Evolutionary conservation across 2,797 vertebrate genomes (phyloP).

Genomic region (Hoplostethus mediterraneus): DNA sequence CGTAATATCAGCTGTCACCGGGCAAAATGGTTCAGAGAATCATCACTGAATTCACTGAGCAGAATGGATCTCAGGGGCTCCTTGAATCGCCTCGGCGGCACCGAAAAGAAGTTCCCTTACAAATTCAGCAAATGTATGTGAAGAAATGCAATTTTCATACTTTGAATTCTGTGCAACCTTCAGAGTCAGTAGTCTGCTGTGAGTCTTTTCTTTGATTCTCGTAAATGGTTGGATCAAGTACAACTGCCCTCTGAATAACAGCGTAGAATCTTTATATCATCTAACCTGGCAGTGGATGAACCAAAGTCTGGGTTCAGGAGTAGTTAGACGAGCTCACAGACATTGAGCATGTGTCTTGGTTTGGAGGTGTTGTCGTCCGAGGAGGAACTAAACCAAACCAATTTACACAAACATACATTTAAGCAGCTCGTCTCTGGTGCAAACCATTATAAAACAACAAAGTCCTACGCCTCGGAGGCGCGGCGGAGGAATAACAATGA

Average conservation of each 20-base stretch:
- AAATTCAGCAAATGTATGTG: conserved; percentile 15
- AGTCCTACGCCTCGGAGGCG: conserved; percentile 40
- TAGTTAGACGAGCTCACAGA: too few relatives aligned
- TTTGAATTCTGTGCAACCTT: conserved; percentile 10
- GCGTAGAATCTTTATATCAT: background rate
- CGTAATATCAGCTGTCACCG: background rate
- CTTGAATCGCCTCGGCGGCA: too few relatives aligned
- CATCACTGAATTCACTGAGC: conserved; percentile 18
- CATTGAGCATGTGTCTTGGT: too few relatives aligned
- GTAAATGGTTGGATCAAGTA: background rate
- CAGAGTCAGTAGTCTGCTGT: conserved; percentile 29
- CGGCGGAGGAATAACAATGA: conserved; percentile 59
- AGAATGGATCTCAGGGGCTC: background rate
- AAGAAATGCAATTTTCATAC: conserved; percentile 22
- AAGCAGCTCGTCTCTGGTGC: conserved; percentile 49
- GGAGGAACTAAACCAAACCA: conserved; percentile 48
- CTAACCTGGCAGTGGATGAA: background rate
- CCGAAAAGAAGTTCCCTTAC: background rate
- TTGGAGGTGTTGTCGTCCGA: conserved; percentile 3
- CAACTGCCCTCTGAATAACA: background rate
- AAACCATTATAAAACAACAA: conserved; percentile 49
- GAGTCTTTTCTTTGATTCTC: background rate
- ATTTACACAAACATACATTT: conserved; percentile 60
- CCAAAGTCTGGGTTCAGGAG: too few relatives aligned
- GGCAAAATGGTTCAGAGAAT: conserved; percentile 1